phyloP scores from a whole-genome alignment of 1,140 invertebrate genomes.

The Philopotamus ludificatus region DNA sequence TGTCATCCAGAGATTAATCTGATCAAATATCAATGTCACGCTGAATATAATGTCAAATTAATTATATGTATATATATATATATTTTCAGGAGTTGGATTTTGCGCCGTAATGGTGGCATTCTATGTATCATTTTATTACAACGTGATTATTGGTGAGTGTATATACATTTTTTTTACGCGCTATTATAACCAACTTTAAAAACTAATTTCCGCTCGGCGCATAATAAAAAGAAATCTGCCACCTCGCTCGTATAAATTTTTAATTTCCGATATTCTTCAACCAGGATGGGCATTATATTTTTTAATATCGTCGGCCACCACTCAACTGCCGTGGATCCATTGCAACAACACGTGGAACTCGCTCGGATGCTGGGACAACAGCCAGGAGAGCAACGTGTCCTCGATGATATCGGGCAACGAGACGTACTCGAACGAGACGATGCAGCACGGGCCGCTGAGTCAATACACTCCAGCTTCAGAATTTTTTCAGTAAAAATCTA shows the following conservation, averaged over 20 bases:
- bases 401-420: conserved; percentile 45
- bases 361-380: conserved; percentile 63
- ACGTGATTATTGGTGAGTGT: conserved; percentile 77
- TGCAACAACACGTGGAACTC: conserved; percentile 87
- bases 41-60: too few relatives aligned
- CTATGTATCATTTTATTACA: conserved; percentile 91
- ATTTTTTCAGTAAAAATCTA: conserved; percentile 62
- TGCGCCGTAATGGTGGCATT: conserved; percentile 88
- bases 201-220: too few relatives aligned
- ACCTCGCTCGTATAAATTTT: too few relatives aligned
- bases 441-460: conserved; percentile 50
- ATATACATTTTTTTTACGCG: too few relatives aligned
- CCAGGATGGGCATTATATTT: conserved; percentile 85
- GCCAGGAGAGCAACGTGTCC: conserved; percentile 12
- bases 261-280: too few relatives aligned
- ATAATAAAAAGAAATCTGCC: too few relatives aligned
- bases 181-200: too few relatives aligned
- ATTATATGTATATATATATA: too few relatives aligned
- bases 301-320: conserved; percentile 64
- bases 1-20: too few relatives aligned
- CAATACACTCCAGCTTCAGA: conserved; percentile 65
- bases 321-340: conserved; percentile 77
- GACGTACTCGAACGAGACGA: conserved; percentile 41
- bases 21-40: too few relatives aligned
- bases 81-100: conserved; percentile 77